A percentile compares a stretch with the other conserved stretches of the same genome.
phyloP scores from a whole-genome alignment of 2,797 vertebrate species.

The Kryptopterus vitreolus region DNA sequence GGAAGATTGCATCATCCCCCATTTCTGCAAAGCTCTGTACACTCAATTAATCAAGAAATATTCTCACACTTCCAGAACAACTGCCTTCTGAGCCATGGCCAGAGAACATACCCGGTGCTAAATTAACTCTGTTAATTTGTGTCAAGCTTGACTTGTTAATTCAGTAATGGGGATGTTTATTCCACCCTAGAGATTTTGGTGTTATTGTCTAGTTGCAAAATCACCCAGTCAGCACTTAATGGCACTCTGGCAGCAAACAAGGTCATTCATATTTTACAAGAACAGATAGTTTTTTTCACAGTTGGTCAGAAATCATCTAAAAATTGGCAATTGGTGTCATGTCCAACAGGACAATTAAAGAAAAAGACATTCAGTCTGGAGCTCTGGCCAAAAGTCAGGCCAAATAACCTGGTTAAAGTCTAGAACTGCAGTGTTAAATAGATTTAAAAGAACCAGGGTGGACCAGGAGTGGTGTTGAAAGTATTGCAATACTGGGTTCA shows the following conservation, averaged over 20 bases:
- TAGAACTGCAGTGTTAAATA: not conserved
- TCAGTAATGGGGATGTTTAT: constrained; percentile 6
- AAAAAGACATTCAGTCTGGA: not conserved
- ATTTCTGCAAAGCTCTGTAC: not conserved
- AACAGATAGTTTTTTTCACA: not conserved
- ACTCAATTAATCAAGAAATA: not conserved
- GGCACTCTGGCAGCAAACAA: not conserved
- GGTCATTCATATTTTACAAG: not conserved
- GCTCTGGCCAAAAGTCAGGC: not conserved
- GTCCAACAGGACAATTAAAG: not conserved
- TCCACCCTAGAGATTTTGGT: not conserved
- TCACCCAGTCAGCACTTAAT: constrained; percentile 5
- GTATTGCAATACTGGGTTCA: not conserved
- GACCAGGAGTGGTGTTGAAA: no score
- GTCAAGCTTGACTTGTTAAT: constrained; percentile 7
- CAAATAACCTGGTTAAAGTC: not conserved
- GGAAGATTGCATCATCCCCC: not conserved
- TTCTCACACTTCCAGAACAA: not conserved
- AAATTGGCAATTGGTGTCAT: not conserved
- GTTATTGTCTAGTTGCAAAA: constrained; percentile 1
- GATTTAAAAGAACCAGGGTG: no score
- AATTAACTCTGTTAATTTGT: not conserved
- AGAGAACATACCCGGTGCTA: not conserved
- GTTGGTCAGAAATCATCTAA: not conserved
- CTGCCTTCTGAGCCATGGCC: not conserved